Conservation (phyloP, 2,797 vertebrate species). For the Cyclopterus lumpus region DNA sequence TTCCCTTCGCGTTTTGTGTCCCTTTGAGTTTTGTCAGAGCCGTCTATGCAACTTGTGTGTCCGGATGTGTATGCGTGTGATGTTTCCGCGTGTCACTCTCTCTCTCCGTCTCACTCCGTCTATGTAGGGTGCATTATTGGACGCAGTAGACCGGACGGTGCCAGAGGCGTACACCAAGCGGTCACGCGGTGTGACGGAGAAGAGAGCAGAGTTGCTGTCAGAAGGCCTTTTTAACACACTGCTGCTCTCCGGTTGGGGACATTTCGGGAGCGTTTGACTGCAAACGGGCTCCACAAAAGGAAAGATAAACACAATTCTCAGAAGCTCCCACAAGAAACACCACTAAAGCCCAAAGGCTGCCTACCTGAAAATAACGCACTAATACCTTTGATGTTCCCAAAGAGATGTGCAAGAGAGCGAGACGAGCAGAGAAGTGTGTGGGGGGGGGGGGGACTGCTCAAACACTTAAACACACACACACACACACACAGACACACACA, state of each 20-base stretch:
- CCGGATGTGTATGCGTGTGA: slow-evolving; percentile 14
- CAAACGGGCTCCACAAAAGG: slow-evolving; percentile 47
- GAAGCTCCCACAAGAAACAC: slow-evolving; percentile 65
- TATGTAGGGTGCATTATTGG: slow-evolving; percentile 70
- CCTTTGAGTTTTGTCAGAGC: slow-evolving; percentile 53
- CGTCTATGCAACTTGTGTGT: slow-evolving; percentile 21
- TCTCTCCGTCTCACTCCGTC: slow-evolving; percentile 42
- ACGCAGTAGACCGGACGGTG: slow-evolving; percentile 76
- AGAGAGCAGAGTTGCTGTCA: slow-evolving; percentile 78
- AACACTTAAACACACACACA: not conserved
- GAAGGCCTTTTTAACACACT: slow-evolving; percentile 79
- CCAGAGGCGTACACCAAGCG: slow-evolving; percentile 74
- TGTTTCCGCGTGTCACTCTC: slow-evolving; percentile 7
- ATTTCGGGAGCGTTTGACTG: slow-evolving; percentile 68
- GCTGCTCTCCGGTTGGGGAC: slow-evolving; percentile 72
- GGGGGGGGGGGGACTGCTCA: not conserved
- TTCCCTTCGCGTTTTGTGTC: slow-evolving; percentile 45
- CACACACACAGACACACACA: not conserved
- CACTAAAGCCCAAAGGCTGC: slow-evolving; percentile 64
- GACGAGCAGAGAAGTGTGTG: slow-evolving; percentile 16
- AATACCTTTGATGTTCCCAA: slow-evolving; percentile 74
- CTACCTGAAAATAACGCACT: slow-evolving; percentile 68
- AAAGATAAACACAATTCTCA: slow-evolving; percentile 70
- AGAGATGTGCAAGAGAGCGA: slow-evolving; percentile 59
- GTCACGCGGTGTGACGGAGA: slow-evolving; percentile 74